Evolutionary conservation across 2,797 vertebrate genomes (phyloP), one percentile per base, ranked within the genome.

Genomic region (Champsocephalus gunnari): DNA sequence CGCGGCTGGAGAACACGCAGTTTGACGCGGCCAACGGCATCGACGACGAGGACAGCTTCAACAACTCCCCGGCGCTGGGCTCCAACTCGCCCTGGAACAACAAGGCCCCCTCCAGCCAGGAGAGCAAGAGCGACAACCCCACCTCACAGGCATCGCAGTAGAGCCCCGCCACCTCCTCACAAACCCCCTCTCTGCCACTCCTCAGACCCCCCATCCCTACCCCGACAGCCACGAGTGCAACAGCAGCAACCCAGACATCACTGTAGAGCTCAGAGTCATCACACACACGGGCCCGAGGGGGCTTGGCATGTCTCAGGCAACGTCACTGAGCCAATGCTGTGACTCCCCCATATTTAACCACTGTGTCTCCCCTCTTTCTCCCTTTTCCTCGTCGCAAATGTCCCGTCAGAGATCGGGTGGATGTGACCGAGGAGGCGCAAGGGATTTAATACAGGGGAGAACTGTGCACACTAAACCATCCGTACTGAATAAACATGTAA

Each of bases 1-100:
- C 98, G n/a, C 96, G 98, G 87, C 96, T 99, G 95, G 98, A 99
- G 96, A 99, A 99, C 95, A 99, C 97, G 9, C 98, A 99, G 95
- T 99, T 97, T 49, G 98, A 99, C 70, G 97, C 97, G 1, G 96
- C 97, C 95, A 99, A 98, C 3, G 98, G 98, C 95, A 97, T 99
- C 62, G 98, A 99, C 24, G 98, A 99, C 47, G 97, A 99, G 94
- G 96, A 99, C 96, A 99, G 97, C 97, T 99, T 99, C 97, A 97
- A 98, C 96, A 99, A 99, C 96, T 99, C 98, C 62, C 98, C 97
- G 0, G 97, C 97, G 0, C 95, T 99, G 93, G 96, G 97, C 91
- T 97, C 97, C 95, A 98, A 98, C 95, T 98, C 97, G 85, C 97
- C 98, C 94, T 99, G 97, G 97, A 99, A 98, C 96, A 98, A 96